Evolutionary conservation across 2,797 vertebrate species (phyloP).

Genomic region (Rhynchotus rufescens): DNA sequence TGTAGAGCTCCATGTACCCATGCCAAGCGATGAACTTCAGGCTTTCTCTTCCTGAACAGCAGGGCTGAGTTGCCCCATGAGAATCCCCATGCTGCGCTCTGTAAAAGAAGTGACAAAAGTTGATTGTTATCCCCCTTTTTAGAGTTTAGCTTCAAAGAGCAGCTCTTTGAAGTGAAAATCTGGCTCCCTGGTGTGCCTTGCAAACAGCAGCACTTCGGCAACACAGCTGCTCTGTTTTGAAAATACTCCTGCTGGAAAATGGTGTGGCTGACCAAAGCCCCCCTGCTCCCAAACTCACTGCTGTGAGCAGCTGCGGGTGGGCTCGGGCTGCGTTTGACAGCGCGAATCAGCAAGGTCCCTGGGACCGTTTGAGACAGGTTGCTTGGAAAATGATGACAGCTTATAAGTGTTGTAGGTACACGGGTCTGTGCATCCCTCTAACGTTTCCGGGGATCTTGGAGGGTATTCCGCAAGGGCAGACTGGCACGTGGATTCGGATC

Average conservation of each 20-base stretch:
- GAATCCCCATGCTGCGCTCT: neutral
- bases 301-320: fast-evolving
- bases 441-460: neutral
- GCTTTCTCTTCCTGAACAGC: neutral
- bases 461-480: neutral
- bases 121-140: neutral
- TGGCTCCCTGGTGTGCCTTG: neutral
- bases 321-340: fast-evolving
- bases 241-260: fast-evolving
- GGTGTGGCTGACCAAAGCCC: fast-evolving
- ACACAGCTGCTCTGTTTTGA: neutral
- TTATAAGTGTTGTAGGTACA: neutral
- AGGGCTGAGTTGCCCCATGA: neutral
- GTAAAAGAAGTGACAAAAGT: neutral
- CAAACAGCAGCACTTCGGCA: neutral
- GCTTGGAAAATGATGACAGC: neutral
- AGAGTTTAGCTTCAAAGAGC: neutral
- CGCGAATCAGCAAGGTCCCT: neutral
- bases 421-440: neutral
- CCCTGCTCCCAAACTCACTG: fast-evolving
- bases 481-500: neutral
- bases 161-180: neutral
- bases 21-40: neutral
- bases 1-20: fast-evolving
- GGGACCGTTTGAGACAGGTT: neutral